Conservation (phyloP, 2,797 vertebrate species). For the Mus caroli region DNA sequence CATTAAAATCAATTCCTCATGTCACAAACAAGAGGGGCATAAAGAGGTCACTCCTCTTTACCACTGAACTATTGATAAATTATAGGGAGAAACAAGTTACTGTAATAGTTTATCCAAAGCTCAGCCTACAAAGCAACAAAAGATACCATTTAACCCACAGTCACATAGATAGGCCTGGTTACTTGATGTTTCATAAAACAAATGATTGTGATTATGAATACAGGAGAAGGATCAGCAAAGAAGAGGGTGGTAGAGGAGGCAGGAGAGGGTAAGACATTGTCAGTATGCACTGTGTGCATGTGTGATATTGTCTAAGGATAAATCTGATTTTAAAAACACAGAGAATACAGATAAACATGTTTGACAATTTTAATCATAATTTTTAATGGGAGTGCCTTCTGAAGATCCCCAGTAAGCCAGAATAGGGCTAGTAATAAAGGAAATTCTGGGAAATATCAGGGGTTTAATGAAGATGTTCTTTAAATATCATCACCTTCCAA, state of each 20-base stretch:
- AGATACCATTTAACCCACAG: not conserved
- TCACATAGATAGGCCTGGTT: not conserved
- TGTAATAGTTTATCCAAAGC: not conserved
- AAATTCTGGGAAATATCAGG: slow-evolving; percentile 64
- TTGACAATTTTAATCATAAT: not conserved
- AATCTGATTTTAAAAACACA: not conserved
- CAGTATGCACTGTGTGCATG: not conserved
- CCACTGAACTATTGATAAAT: not conserved
- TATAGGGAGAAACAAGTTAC: not conserved
- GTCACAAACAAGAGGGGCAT: no score
- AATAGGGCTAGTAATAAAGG: not conserved
- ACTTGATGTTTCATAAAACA: not conserved
- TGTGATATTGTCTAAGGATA: not conserved
- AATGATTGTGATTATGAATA: not conserved
- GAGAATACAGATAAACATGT: slow-evolving; percentile 20
- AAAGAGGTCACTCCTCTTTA: no score
- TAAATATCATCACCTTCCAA: slow-evolving; percentile 67
- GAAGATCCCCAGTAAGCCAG: slow-evolving; percentile 57
- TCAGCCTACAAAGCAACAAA: not conserved
- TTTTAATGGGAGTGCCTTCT: slow-evolving; percentile 39
- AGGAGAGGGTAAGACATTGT: fast-evolving
- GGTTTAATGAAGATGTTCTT: slow-evolving; percentile 53
- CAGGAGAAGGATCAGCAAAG: not conserved
- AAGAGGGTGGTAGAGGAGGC: no score
- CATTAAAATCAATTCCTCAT: not conserved